A percentile compares a stretch with the other conserved stretches of the same genome.
Evolutionary conservation across 1,140 invertebrate species (phyloP).

Genomic region (Eupristina koningsbergeri): DNA sequence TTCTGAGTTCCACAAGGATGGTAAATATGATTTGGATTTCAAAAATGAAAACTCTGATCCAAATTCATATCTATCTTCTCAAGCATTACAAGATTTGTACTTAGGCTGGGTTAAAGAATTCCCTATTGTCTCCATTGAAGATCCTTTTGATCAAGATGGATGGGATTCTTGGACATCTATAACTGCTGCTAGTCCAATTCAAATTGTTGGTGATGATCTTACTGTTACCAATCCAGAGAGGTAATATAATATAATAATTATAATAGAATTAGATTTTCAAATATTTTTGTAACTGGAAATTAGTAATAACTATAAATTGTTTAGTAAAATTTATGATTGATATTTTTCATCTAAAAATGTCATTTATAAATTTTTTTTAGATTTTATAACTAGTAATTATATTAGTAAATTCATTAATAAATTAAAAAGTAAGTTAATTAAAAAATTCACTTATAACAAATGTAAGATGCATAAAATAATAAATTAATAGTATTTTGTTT

Average conservation of each 20-base stretch:
- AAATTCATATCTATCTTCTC: slow-evolving; percentile 82
- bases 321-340: too few relatives aligned
- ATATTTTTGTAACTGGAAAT: too few relatives aligned
- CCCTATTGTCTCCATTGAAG: slow-evolving; percentile 98
- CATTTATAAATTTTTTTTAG: too few relatives aligned
- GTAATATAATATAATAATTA: slow-evolving; percentile 51
- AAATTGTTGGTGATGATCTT: slow-evolving; percentile 97
- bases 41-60: slow-evolving; percentile 94
- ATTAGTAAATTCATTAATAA: too few relatives aligned
- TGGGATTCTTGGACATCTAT: slow-evolving; percentile 94
- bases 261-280: neutral
- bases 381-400: too few relatives aligned
- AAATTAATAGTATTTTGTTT: too few relatives aligned
- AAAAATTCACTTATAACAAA: too few relatives aligned
- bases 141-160: slow-evolving; percentile 98
- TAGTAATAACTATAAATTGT: too few relatives aligned
- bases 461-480: too few relatives aligned
- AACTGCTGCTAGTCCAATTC: slow-evolving; percentile 86
- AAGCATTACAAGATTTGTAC: slow-evolving; percentile 90
- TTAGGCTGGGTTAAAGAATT: slow-evolving; percentile 93
- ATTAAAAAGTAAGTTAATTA: too few relatives aligned
- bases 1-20: slow-evolving; percentile 93
- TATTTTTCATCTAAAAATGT: too few relatives aligned
- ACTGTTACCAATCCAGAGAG: slow-evolving; percentile 89
- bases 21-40: slow-evolving; percentile 97